phyloP scores from a whole-genome alignment of 2,797 vertebrate species.

The Sarcophilus harrisii region DNA sequence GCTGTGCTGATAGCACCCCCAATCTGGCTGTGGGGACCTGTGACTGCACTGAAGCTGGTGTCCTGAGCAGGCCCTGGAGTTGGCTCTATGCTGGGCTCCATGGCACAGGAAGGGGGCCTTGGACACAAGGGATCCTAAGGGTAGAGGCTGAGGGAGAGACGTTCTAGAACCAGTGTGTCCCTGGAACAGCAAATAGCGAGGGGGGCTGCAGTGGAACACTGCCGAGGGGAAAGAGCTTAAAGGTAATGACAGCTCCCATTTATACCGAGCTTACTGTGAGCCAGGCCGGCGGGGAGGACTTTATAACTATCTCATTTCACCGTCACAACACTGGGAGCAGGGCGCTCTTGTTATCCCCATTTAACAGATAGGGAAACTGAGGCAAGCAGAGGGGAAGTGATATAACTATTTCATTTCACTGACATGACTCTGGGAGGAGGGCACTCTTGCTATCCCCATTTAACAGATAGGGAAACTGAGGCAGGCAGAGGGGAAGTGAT shows the following conservation, averaged over 20 bases:
- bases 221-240: not conserved
- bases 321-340: not conserved
- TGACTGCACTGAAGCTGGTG: not conserved
- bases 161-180: not conserved
- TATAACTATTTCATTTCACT: too few species aligned
- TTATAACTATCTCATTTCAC: not conserved
- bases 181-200: not conserved
- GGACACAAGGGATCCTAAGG: not conserved
- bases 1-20: too few species aligned
- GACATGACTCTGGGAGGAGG: too few species aligned
- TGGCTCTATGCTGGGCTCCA: too few species aligned
- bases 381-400: too few species aligned
- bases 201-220: not conserved
- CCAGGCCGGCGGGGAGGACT: not conserved
- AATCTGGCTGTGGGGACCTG: not conserved
- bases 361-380: too few species aligned
- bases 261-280: rapidly evolving
- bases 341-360: too few species aligned
- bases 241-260: not conserved
- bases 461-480: too few species aligned
- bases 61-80: not conserved
- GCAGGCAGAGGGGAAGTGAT: too few species aligned
- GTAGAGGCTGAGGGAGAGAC: not conserved
- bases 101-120: not conserved
- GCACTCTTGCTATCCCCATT: too few species aligned